These are phyloP conservation scores for Eristalis tenax DNA, from an alignment of 2,888 invertebrate species.

Conservation along the genomic window DNA sequence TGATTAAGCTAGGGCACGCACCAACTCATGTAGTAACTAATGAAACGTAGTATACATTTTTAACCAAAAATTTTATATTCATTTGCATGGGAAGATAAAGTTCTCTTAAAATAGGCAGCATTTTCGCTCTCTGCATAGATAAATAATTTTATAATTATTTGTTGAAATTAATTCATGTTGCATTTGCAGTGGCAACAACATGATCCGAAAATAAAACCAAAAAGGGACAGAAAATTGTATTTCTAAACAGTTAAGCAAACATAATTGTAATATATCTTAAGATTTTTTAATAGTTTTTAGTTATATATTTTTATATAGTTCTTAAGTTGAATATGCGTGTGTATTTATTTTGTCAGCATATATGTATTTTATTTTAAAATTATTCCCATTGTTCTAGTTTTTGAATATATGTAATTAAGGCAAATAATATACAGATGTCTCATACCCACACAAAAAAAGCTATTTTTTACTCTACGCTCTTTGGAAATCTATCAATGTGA, in stretches of 20 bases:
- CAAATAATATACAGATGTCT: too few species aligned
- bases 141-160: background rate
- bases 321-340: constrained; percentile 57
- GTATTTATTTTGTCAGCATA: constrained; percentile 64
- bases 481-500: too few species aligned
- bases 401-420: background rate
- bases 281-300: constrained; percentile 44
- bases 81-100: constrained; percentile 29
- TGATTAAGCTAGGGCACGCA: constrained; percentile 47
- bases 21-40: constrained; percentile 21
- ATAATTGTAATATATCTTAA: constrained; percentile 55
- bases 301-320: constrained; percentile 48
- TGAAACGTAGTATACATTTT: constrained; percentile 54
- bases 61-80: constrained; percentile 65
- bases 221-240: constrained; percentile 39
- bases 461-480: too few species aligned
- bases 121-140: background rate
- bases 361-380: constrained; percentile 19
- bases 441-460: too few species aligned
- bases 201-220: constrained; percentile 6
- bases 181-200: constrained; percentile 12
- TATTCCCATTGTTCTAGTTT: constrained; percentile 16
- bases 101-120: constrained; percentile 31
- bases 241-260: constrained; percentile 5
- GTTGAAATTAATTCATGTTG: background rate